Conservation (phyloP, 1,140 invertebrate genomes). For the Marisa cornuarietis region DNA sequence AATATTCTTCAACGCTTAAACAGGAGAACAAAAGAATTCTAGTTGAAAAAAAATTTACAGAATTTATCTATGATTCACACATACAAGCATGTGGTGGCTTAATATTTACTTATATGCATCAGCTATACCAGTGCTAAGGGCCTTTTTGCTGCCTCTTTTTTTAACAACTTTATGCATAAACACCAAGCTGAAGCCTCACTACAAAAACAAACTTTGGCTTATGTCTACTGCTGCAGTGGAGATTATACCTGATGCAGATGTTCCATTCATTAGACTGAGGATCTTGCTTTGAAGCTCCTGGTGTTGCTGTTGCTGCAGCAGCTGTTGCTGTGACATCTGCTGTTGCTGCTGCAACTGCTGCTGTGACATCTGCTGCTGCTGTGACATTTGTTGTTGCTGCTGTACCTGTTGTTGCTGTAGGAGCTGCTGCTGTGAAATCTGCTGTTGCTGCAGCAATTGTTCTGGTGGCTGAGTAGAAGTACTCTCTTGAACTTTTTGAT, state of each 20-base stretch:
- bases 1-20: too few species aligned
- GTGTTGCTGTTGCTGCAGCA: slow-evolving; percentile 63
- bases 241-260: slow-evolving; percentile 20
- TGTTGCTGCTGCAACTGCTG: slow-evolving; percentile 13
- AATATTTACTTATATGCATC: too few species aligned
- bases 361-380: slow-evolving; percentile 5
- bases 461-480: neutral
- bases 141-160: too few species aligned
- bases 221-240: neutral
- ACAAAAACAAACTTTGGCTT: too few species aligned
- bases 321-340: slow-evolving; percentile 6
- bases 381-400: slow-evolving; percentile 9
- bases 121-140: too few species aligned
- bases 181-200: slow-evolving; percentile 13
- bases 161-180: too few species aligned
- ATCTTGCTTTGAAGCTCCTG: slow-evolving; percentile 85
- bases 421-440: slow-evolving; percentile 11
- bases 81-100: too few species aligned
- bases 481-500: too few species aligned
- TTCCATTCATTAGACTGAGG: slow-evolving; percentile 73
- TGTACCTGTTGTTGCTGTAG: neutral
- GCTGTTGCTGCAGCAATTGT: neutral
- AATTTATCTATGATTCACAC: too few species aligned
- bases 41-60: too few species aligned
- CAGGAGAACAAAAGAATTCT: too few species aligned